Base-by-base conservation (phyloP, 2,888 invertebrate species). In the Eupelmus urozonus region DNA sequence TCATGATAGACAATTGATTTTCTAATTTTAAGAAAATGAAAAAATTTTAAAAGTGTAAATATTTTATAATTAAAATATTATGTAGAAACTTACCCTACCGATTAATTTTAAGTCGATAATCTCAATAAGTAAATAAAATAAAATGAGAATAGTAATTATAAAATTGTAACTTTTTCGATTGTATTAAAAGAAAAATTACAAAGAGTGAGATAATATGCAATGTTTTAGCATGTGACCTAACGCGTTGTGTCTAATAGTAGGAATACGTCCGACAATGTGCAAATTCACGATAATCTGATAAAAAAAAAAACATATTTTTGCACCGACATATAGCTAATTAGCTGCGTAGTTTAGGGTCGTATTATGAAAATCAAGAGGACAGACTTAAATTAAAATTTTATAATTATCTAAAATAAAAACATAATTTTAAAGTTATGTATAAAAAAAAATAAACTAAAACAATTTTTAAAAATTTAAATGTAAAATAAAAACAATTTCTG, bases 241-340 rank as follows among this genome's bases (percentile, higher is more conserved):
- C 16, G 69, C 60, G 66, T 74, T 71, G 67, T 78, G 53, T 79
- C 69, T 76, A 78, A 72, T 67, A 71, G 62, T 78, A 79, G 70
- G 40, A 72, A 66, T 73, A 81, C 81, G 82, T 82, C 81, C 82
- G 77, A 84, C 82, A 73, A 84, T 81, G 83, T 85, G 83, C 83
- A 86, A 85, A 87, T 85, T 85, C 83, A 86, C 81, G 82, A 85
- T 87, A 88, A 85, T 86, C 84, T 82, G 82, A 84, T 34, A 74
- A 74, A 76, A 45, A 45, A 79, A 87, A 82, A 85, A 85, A 83
- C 82, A 89, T 89, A 89, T 89, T 89, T 89, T 89, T 89, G 86
- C 89, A 89, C 88, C 84, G 83, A 85, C 84, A 57, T n/a, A n/a
- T 77, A 76, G 67, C 40, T 70, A 66, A 73, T 51, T 73, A 72